Conservation (phyloP, 2,113 vertebrate genomes). For the human (Homo sapiens) region GRCh38 chr9:34893001-34893500, state of each 20-base stretch:
- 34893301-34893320: background rate
- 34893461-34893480: too few relatives aligned
- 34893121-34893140: constrained; percentile 57
- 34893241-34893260: background rate
- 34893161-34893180: background rate
- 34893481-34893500: too few relatives aligned
- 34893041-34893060: constrained; percentile 19
- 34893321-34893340: too few relatives aligned
- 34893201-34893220: background rate
- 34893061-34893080: constrained; percentile 55
- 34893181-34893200: background rate
- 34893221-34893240: too few relatives aligned
- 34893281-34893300: background rate
- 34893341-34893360: too few relatives aligned
- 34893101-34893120: constrained; percentile 62
- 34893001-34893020: background rate
- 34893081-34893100: constrained; percentile 65
- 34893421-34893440: too few relatives aligned
- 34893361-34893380: too few relatives aligned
- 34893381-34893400: too few relatives aligned
- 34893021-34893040: background rate
- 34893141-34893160: constrained; percentile 62
- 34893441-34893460: too few relatives aligned
- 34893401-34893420: too few relatives aligned
- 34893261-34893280: background rate